phyloP scores from a whole-genome alignment of 2,113 vertebrate species.

The Alces alces region DNA sequence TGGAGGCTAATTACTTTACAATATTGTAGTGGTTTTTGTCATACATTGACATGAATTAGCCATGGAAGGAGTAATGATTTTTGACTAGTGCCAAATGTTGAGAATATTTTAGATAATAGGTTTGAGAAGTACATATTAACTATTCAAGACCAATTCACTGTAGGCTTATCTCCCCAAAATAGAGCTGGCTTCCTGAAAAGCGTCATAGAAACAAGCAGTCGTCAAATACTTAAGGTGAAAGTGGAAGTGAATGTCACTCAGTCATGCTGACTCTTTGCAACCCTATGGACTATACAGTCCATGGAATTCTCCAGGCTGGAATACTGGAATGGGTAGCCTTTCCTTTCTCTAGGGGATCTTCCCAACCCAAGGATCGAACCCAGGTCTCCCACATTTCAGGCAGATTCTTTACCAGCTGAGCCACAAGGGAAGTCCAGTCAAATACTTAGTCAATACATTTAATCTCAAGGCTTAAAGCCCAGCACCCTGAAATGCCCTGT shows the following conservation, averaged over 20 bases:
- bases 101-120: background rate
- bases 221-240: background rate
- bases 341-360: background rate
- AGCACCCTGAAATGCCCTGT: background rate
- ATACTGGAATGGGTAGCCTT: background rate
- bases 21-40: too few species aligned
- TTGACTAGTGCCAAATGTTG: background rate
- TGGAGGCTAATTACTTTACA: too few species aligned
- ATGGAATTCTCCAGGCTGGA: background rate
- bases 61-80: background rate
- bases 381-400: background rate
- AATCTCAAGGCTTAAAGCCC: background rate
- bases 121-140: background rate
- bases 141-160: background rate
- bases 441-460: background rate
- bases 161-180: background rate
- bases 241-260: background rate
- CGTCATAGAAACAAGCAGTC: background rate
- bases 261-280: background rate
- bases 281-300: background rate
- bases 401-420: background rate
- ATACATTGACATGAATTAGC: too few species aligned
- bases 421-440: background rate
- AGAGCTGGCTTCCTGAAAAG: background rate
- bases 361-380: background rate